Base-by-base conservation (phyloP, 2,113 vertebrate genomes). In the Thunnus maccoyii region DNA sequence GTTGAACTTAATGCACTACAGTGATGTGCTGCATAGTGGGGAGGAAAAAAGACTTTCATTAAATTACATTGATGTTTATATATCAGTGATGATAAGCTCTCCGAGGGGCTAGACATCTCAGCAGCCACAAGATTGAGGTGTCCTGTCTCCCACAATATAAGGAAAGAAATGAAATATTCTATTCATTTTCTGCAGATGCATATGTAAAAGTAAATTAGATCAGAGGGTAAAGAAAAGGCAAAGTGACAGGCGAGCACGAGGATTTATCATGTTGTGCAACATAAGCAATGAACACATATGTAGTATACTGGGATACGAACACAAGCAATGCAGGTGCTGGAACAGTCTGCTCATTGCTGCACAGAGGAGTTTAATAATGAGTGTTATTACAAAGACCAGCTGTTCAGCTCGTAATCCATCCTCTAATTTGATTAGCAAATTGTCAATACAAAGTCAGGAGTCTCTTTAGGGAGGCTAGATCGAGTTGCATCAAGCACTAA, bases 381-480 rank as follows among this genome's bases (percentile, higher is more conserved):
- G 69, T 1, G 72, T 84, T 84, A 85, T 85, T 86, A 75, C 78
- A 81, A 74, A 74, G 85, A 87, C 58, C 90, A 94, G 90, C 91
- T 94, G 91, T 87, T 91, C 63, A 10, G 65, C 30, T 79, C 13
- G 6, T 85, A 83, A 88, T 87, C 83, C 81, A 47, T 55, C 79
- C 67, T 58, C 74, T 91, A 88, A 92, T 93, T 91, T 79, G 81
- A 94, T 91, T 86, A 93, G 79, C 72, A 85, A 83, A 89, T 83
- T 79, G 87, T 86, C 88, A 84, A 89, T 85, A 88, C 70, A 72
- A 75, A 76, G 73, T 72, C 58, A 44, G 58, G 65, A 41, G 63
- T 63, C 73, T 84, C 79, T 86, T 85, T 68, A 60, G 82, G 79
- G 82, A 85, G 75, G 56, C 25, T 18, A 11, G 58, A 80, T 80